phyloP scores from a whole-genome alignment of 2,888 invertebrate species.

The Agrotis puta region DNA sequence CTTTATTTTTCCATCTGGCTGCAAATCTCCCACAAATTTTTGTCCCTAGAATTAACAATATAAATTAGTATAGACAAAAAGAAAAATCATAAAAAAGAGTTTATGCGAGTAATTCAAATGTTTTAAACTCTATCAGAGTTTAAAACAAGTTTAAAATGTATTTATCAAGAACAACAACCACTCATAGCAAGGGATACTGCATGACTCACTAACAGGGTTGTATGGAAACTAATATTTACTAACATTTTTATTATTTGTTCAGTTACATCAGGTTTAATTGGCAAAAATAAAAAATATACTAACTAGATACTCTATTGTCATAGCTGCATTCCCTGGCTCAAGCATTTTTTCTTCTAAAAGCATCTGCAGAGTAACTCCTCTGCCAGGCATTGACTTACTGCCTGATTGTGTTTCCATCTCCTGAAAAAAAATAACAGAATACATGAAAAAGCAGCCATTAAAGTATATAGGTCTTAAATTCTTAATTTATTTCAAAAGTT shows the following conservation, averaged over 20 bases:
- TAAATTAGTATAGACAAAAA: background rate
- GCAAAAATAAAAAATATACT: slow-evolving; percentile 34
- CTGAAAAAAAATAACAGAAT: slow-evolving; percentile 68
- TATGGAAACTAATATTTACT: too few relatives aligned
- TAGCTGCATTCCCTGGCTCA: slow-evolving; percentile 95
- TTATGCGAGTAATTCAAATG: background rate
- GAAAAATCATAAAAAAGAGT: background rate
- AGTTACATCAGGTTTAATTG: too few relatives aligned
- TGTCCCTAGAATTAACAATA: slow-evolving; percentile 92
- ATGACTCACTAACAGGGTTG: background rate
- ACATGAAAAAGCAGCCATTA: background rate
- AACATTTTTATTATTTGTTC: background rate
- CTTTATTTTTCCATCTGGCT: slow-evolving; percentile 96
- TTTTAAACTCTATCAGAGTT: background rate
- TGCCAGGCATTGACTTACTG: slow-evolving; percentile 89
- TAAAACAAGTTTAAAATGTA: background rate
- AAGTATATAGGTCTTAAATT: too few relatives aligned
- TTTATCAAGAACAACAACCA: background rate
- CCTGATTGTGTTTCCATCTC: slow-evolving; percentile 87
- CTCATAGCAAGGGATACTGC: background rate
- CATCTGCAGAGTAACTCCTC: slow-evolving; percentile 96
- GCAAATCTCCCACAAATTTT: slow-evolving; percentile 96
- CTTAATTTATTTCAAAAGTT: too few relatives aligned
- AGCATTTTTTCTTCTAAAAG: slow-evolving; percentile 96
- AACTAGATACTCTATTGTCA: slow-evolving; percentile 98